Conservation (phyloP, 53 echinoderm and acorn worm species). For the Crossaster papposus region DNA sequence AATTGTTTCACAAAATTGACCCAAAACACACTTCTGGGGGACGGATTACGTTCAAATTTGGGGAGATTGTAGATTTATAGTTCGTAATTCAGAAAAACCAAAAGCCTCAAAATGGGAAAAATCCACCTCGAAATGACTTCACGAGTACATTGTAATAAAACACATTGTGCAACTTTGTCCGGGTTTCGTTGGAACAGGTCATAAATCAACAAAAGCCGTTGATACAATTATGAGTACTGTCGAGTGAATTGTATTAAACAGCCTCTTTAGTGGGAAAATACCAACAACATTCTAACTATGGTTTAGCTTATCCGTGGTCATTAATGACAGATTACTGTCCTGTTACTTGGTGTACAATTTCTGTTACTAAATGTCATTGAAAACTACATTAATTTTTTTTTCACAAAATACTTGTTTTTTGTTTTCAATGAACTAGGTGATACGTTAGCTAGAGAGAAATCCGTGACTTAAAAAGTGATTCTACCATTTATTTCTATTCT, state of each 20-base stretch:
- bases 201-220: not conserved
- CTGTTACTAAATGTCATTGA: not conserved
- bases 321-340: not conserved
- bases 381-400: not conserved
- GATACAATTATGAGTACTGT: not conserved
- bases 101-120: too few species aligned
- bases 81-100: too few species aligned
- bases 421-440: not conserved
- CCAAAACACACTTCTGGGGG: too few species aligned
- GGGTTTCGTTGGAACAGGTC: too few species aligned
- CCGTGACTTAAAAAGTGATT: too few species aligned
- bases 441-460: not conserved
- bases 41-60: too few species aligned
- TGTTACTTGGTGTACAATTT: not conserved
- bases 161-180: too few species aligned
- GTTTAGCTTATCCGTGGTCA: not conserved
- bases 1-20: too few species aligned
- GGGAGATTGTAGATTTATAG: too few species aligned
- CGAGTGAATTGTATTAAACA: not conserved
- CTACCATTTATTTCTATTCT: too few species aligned
- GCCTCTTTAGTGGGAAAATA: not conserved
- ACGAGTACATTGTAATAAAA: too few species aligned
- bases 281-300: not conserved
- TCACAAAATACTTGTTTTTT: not conserved
- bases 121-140: too few species aligned